Base-by-base conservation (phyloP, 2,888 invertebrate species). In the Synanthedon formicaeformis region DNA sequence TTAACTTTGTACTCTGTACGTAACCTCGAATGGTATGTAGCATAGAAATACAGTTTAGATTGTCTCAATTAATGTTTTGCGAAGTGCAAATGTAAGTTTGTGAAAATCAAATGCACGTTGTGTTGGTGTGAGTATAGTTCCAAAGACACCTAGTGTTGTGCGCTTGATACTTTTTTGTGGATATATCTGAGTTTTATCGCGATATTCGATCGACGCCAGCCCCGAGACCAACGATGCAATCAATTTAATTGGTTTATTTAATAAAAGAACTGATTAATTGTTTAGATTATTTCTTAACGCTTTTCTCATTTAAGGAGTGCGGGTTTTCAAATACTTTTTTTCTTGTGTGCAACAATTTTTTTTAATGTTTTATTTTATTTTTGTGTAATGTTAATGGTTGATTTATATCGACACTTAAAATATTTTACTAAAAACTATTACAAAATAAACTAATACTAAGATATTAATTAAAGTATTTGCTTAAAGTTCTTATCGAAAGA, bases 131-230 rank as follows among this genome's bases (percentile, higher is more conserved):
- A 41, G 77, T 77, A 64, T 64, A 61, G 73, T 66, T 71, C 58
- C 64, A 73, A 75, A 76, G 75, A 53, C 41, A 3, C 71, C 60
- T 81, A 83, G 83, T 71, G 84, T 79, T 80, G 84, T 70, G 79
- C 71, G 52, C 59, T 78, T 74, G 69, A 73, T 73, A 71, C 69
- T 63, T 68, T 67, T 70, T 73, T 23, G 4, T 77, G 74, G 78
- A 81, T 77, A 75, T 68, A 53, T 57, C 54, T 34, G 6, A 34
- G 34, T 13, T 34, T 65, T 68, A 72, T 68, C 66, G 40, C 18
- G 62, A 60, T 61, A 60, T 60, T 57, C 59, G 59, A 63, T 59
- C 55, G 54, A 50, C 52, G 52, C 10, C 34, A 8, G 34, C 34
- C 10, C 10, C 34, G 34, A 34, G 34, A 34, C 34, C 34, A 58